Percentiles rank a stretch among this genome's conserved stretches.
phyloP scores from a whole-genome alignment of 2,888 invertebrate species.

The Tetragonisca angustula region DNA sequence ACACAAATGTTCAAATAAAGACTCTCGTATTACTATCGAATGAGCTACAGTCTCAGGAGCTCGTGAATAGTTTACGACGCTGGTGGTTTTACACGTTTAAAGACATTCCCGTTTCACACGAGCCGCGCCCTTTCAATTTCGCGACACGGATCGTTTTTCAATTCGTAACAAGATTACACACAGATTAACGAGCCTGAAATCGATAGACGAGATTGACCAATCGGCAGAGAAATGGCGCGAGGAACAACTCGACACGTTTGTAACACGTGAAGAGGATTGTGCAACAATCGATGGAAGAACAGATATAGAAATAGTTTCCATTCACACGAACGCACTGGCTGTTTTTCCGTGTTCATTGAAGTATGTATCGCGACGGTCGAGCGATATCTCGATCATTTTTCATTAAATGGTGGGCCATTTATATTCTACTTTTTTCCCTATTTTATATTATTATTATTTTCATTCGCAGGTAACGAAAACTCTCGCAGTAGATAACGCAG shows the following conservation, averaged over 20 bases:
- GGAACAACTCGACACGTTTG: constrained; percentile 49
- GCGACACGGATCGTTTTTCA: constrained; percentile 15
- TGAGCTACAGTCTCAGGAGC: not conserved
- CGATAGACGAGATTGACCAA: constrained; percentile 34
- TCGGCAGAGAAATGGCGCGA: constrained; percentile 24
- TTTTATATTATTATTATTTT: no score
- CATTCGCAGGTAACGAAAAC: no score
- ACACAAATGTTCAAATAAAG: not conserved
- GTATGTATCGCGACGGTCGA: no score
- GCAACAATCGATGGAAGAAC: constrained; percentile 56
- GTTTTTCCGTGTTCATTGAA: not conserved
- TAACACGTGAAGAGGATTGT: constrained; percentile 37
- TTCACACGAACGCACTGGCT: constrained; percentile 21
- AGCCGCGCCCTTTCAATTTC: constrained; percentile 18
- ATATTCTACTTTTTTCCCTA: no score
- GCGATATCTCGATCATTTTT: constrained; percentile 16
- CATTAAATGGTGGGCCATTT: not conserved
- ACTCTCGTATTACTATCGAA: not conserved
- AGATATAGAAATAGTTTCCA: constrained; percentile 50
- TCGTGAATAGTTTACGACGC: constrained; percentile 41
- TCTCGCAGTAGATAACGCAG: no score
- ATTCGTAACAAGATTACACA: constrained; percentile 43
- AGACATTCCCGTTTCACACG: constrained; percentile 17
- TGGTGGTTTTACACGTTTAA: constrained; percentile 8
- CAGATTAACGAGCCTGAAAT: constrained; percentile 56